Evolutionary conservation across 2,113 vertebrate species (phyloP), one percentile per base, ranked within the genome.

Genomic region (Crotalus viridis): DNA sequence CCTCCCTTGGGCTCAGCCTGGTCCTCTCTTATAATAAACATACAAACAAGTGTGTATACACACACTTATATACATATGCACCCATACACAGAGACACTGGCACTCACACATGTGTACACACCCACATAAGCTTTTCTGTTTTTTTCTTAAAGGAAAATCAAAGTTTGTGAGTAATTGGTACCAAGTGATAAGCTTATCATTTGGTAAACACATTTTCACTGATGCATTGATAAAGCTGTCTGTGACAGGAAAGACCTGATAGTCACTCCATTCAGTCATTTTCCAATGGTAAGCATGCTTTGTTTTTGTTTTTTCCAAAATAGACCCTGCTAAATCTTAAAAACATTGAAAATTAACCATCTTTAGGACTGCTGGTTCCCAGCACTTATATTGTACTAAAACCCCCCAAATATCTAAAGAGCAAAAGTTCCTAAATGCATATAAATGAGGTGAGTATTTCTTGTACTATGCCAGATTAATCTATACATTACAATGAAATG

Each of bases 141-240:
- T 86, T 51, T 46, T 61, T 86, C 51, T 59, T 28, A 39, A 26
- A 43, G 2, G 51, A 88, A 64, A 46, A 81, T 85, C 43, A 19
- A 39, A 28, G 28, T 93, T 89, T 89, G 28, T 90, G 43, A 85
- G 55, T 86, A 46, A 87, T 28, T 2, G 0, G n/a, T 74, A 39
- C 9, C 10, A 52, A 10, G 22, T 89, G 43, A 4, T 7, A 33
- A 43, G 7, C 0, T 0, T 86, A 22, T 5, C 39, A 88, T 52
- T 88, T 43, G 54, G 0, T 28, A 89, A 94, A 21, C 19, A 89
- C n/a, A 28, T 22, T 48, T 89, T 86, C 46, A 52, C 7, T 85
- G 55, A 89, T 86, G 21, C 52, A 43, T 46, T 90, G 74, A 64
- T 90, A 86, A 90, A 56, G 8, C 13, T 61, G 1, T 90, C 19